Conservation (phyloP, 1,140 invertebrate species). For the Drosophila azteca region DNA sequence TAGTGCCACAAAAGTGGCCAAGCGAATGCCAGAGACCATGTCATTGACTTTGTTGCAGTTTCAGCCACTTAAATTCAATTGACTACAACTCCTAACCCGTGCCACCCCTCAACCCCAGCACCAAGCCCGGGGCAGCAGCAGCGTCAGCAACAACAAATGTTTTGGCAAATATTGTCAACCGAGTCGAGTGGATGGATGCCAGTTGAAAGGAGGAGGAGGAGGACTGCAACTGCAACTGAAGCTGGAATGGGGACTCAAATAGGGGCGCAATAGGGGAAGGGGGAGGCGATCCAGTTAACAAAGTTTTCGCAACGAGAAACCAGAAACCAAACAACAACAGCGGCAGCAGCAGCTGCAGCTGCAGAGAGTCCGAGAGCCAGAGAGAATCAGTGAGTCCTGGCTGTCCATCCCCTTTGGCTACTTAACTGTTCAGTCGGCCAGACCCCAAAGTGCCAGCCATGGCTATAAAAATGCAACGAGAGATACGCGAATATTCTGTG, state of each 20-base stretch:
- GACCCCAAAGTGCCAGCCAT: constrained; percentile 36
- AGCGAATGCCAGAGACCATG: constrained; percentile 41
- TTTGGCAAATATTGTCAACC: constrained; percentile 73
- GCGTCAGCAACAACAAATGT: constrained; percentile 59
- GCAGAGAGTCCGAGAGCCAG: constrained; percentile 14
- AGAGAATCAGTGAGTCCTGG: background rate
- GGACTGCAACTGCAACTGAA: background rate
- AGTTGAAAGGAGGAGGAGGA: background rate
- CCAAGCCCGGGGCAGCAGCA: constrained; percentile 4
- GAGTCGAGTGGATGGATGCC: constrained; percentile 33
- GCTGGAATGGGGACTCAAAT: constrained; percentile 6
- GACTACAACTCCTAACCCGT: constrained; percentile 27
- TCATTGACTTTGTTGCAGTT: constrained; percentile 71
- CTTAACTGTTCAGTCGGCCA: constrained; percentile 53
- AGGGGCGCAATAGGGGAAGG: background rate
- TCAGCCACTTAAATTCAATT: constrained; percentile 78
- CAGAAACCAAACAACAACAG: constrained; percentile 54
- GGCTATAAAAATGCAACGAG: constrained; percentile 61
- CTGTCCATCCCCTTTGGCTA: constrained; percentile 63
- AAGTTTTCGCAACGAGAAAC: constrained; percentile 65
- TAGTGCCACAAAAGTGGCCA: constrained; percentile 62
- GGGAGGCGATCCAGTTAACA: constrained; percentile 53
- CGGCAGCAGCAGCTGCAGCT: constrained; percentile 29
- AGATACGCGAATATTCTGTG: constrained; percentile 32
- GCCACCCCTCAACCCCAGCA: background rate